Evolutionary conservation across 2,888 invertebrate species (phyloP).

Genomic region (Cosmia pyralina): DNA sequence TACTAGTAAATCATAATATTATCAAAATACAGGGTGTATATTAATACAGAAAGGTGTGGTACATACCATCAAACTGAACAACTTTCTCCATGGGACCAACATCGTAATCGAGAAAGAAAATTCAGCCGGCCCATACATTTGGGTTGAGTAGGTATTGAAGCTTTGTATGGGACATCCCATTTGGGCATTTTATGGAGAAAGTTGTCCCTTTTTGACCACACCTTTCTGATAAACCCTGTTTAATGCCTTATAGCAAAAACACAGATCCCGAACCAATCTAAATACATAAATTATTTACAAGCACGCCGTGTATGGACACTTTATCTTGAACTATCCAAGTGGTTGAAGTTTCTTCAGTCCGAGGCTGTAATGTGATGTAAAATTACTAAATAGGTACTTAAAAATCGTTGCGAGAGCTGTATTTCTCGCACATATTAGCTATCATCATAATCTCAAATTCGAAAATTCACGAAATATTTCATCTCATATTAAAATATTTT

Average conservation of each 20-base stretch:
- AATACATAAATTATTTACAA: slow-evolving; percentile 22
- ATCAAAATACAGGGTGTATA: slow-evolving; percentile 10
- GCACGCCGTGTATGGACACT: background rate
- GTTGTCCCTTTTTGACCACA: too few relatives aligned
- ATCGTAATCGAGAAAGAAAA: too few relatives aligned
- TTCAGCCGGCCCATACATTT: too few relatives aligned
- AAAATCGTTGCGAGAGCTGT: background rate
- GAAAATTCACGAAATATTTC: background rate
- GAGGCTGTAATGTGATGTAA: slow-evolving; percentile 46
- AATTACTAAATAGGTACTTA: slow-evolving; percentile 24
- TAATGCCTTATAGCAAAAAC: slow-evolving; percentile 15
- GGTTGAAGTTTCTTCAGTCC: slow-evolving; percentile 36
- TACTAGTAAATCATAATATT: slow-evolving; percentile 42
- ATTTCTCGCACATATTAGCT: background rate
- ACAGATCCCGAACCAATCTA: slow-evolving; percentile 34
- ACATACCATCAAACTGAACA: too few relatives aligned
- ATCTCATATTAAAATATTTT: background rate
- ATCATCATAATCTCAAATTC: slow-evolving; percentile 5
- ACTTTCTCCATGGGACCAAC: too few relatives aligned
- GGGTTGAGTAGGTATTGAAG: too few relatives aligned
- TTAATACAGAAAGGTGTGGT: too few relatives aligned
- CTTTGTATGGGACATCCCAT: too few relatives aligned
- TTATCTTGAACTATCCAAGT: slow-evolving; percentile 10
- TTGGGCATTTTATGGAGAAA: too few relatives aligned
- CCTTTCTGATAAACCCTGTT: too few relatives aligned